phyloP scores from a whole-genome alignment of 2,888 invertebrate species.

The Andrena praecox region DNA sequence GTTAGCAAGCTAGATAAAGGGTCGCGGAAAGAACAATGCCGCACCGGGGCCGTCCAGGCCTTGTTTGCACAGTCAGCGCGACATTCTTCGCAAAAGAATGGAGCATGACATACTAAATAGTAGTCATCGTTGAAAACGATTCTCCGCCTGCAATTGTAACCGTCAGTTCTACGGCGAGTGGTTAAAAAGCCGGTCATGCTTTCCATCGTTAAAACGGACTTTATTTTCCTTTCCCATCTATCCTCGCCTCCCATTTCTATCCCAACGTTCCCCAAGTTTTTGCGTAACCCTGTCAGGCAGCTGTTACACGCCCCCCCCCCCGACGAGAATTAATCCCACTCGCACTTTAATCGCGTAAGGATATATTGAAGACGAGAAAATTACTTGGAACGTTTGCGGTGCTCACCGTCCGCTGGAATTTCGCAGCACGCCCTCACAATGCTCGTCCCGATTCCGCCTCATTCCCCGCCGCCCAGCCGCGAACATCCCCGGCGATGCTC shows the following conservation, averaged over 20 bases:
- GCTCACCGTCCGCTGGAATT: conserved; percentile 23
- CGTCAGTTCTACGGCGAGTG: not conserved
- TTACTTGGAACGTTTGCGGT: conserved; percentile 37
- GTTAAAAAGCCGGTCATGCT: not conserved
- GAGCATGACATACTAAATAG: conserved; percentile 44
- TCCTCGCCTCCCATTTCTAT: not conserved
- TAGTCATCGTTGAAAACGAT: conserved; percentile 37
- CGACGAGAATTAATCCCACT: conserved; percentile 19
- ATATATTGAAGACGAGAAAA: not conserved
- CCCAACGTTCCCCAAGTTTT: not conserved
- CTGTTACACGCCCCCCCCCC: not conserved
- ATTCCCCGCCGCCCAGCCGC: conserved; percentile 3
- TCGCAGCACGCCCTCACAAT: conserved; percentile 2
- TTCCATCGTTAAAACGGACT: not conserved
- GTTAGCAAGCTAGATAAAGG: conserved; percentile 70
- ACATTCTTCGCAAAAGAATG: conserved; percentile 57
- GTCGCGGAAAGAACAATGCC: conserved; percentile 68
- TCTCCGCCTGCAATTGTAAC: conserved; percentile 7
- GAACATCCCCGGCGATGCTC: conserved; percentile 36
- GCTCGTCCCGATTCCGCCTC: conserved; percentile 21
- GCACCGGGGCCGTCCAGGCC: conserved; percentile 45
- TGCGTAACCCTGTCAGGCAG: not conserved
- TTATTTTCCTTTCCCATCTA: not conserved
- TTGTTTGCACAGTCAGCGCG: conserved; percentile 53
- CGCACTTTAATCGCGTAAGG: conserved; percentile 1